phyloP scores from a whole-genome alignment of 2,888 invertebrate genomes.

The Stramonita haemastoma region DNA sequence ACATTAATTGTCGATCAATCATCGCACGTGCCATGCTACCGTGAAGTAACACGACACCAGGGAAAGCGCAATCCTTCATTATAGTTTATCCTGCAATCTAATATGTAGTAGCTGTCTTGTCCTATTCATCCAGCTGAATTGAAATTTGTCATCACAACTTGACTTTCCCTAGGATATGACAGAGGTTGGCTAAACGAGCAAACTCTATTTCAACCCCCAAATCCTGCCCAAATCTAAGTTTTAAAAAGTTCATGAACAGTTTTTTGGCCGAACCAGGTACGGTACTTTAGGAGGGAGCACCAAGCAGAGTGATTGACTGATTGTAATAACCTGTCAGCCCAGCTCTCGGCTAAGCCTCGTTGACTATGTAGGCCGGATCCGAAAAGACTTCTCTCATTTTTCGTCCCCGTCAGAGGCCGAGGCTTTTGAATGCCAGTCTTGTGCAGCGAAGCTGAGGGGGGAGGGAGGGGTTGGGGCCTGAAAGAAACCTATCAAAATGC shows the following conservation, averaged over 20 bases:
- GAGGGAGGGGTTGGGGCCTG: neutral
- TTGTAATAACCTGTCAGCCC: slow-evolving; percentile 27
- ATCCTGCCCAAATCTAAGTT: neutral
- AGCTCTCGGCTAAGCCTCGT: slow-evolving; percentile 32
- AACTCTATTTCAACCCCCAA: neutral
- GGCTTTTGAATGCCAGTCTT: slow-evolving; percentile 6
- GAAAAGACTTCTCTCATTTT: neutral
- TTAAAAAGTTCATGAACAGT: neutral
- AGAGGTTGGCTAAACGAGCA: neutral
- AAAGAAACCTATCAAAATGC: slow-evolving; percentile 43
- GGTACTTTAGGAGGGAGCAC: neutral
- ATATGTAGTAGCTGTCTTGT: too few relatives aligned
- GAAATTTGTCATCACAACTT: too few relatives aligned
- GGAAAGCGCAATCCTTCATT: neutral
- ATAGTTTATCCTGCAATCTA: neutral
- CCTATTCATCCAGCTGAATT: too few relatives aligned
- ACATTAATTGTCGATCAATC: too few relatives aligned
- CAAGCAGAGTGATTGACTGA: slow-evolving; percentile 33
- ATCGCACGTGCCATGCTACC: neutral
- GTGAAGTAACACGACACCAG: neutral
- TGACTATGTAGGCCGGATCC: slow-evolving; percentile 16
- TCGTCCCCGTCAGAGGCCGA: neutral
- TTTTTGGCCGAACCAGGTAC: neutral
- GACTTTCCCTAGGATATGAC: too few relatives aligned
- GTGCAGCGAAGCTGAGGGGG: neutral